Base-by-base conservation (phyloP, 1,140 invertebrate species). In the Conus betulinus region DNA sequence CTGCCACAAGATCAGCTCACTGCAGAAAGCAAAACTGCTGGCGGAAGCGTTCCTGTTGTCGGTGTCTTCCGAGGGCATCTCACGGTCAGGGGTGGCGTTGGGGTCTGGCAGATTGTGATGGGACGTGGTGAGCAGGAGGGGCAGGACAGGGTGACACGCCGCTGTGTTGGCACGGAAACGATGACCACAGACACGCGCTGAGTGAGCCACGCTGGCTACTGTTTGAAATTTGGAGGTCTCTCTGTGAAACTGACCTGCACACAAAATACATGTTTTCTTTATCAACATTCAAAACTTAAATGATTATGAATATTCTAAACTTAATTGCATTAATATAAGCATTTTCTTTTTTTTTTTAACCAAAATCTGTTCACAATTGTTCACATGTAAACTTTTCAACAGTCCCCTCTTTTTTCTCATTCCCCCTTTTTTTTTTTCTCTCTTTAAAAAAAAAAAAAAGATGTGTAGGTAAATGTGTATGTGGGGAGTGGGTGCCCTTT, bases 141-240 rank as follows among this genome's bases (percentile, higher is more conserved):
- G 99, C 91, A 99, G 96, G 90, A 99, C 98, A 83, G 99, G 99
- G 96, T 99, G 99, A 95, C 99, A 99, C 79, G 98, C 98, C 84
- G 99, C 95, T 74, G 93, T 92, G 89, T 99, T 99, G 1, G 99
- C 98, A 89, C 98, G 97, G 96, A 99, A 99, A 88, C 99, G 96
- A 96, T 99, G 99, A 10, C 99, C 99, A 81, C 99, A 99, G 39
- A 99, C 98, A 94, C 99, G 96, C 83, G 97, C 98, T 3, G 97
- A 97, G 95, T 99, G 99, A 27, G 98, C 97, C 91, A 99, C 98
- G 95, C 98, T 99, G 92, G 99, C 96, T 74, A 97, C 95, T 95
- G 99, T 98, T 83, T 98, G 98, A 95, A 99, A 99, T 95, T 99
- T 98, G 0, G 98, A 98, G 94, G 98, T 98, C 92, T 99, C n/a